These are phyloP conservation scores for Pomacea canaliculata DNA, from an alignment of 2,888 invertebrate genomes.

Conservation along the genomic window DNA sequence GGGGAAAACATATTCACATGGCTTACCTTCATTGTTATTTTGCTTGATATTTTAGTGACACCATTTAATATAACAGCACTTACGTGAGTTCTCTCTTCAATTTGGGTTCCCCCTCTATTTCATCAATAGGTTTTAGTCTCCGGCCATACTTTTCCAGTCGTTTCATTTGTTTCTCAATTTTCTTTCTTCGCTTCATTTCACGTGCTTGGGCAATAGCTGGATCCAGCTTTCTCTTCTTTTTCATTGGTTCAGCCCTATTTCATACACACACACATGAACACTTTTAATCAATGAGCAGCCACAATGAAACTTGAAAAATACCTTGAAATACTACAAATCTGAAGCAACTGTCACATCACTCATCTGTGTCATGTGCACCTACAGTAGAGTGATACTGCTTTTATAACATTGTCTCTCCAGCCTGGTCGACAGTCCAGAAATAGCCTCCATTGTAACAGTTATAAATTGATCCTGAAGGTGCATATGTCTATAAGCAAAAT, in stretches of 20 bases:
- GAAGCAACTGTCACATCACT: not conserved
- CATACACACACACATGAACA: not conserved
- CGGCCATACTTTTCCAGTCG: constrained; percentile 83
- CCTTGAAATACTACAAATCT: too few relatives aligned
- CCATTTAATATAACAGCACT: constrained; percentile 41
- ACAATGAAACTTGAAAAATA: not conserved
- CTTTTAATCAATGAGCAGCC: not conserved
- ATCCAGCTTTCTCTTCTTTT: constrained; percentile 89
- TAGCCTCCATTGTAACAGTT: too few relatives aligned
- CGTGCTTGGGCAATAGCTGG: constrained; percentile 83
- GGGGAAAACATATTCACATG: too few relatives aligned
- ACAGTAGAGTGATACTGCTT: too few relatives aligned
- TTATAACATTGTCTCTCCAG: too few relatives aligned
- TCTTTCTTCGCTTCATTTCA: constrained; percentile 85
- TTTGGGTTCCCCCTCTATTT: constrained; percentile 81
- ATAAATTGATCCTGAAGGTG: too few relatives aligned
- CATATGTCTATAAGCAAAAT: too few relatives aligned
- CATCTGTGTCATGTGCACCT: too few relatives aligned
- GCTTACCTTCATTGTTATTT: too few relatives aligned
- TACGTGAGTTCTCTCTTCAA: constrained; percentile 79
- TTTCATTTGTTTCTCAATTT: constrained; percentile 88
- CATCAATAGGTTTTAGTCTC: constrained; percentile 91
- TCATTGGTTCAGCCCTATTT: constrained; percentile 76
- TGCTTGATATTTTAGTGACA: too few relatives aligned
- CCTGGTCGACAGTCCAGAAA: too few relatives aligned